Conservation (phyloP, 1,140 invertebrate species). For the Caenorhabditis inopinata region DNA sequence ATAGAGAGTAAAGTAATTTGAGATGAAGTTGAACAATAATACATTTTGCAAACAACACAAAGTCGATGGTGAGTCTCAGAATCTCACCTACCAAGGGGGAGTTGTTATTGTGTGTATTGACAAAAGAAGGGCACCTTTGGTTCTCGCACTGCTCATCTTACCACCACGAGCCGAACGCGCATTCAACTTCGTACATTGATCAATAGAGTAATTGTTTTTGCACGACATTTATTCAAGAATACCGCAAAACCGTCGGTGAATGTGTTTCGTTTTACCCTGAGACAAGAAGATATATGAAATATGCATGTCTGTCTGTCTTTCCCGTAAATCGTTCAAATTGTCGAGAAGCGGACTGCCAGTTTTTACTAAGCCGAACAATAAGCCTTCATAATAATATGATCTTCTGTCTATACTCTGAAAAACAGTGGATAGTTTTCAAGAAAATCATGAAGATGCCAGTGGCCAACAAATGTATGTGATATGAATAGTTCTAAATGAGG, state of each 20-base stretch:
- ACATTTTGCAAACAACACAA: neutral
- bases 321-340: no score
- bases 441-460: no score
- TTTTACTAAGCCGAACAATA: no score
- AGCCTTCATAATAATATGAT: no score
- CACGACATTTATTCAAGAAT: no score
- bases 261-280: neutral
- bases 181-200: neutral
- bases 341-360: no score
- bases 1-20: neutral
- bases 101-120: slow-evolving; percentile 29
- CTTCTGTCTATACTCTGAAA: no score
- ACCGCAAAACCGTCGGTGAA: neutral
- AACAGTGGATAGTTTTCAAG: no score
- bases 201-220: slow-evolving; percentile 19
- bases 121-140: slow-evolving; percentile 20
- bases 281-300: no score
- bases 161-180: neutral
- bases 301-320: no score
- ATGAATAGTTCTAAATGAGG: no score
- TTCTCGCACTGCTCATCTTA: slow-evolving; percentile 16
- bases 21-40: neutral
- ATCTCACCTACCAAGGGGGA: neutral
- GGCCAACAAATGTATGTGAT: no score
- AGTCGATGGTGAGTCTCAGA: neutral